Base-by-base conservation (phyloP, 2,113 vertebrate genomes). In the Garra rufa region DNA sequence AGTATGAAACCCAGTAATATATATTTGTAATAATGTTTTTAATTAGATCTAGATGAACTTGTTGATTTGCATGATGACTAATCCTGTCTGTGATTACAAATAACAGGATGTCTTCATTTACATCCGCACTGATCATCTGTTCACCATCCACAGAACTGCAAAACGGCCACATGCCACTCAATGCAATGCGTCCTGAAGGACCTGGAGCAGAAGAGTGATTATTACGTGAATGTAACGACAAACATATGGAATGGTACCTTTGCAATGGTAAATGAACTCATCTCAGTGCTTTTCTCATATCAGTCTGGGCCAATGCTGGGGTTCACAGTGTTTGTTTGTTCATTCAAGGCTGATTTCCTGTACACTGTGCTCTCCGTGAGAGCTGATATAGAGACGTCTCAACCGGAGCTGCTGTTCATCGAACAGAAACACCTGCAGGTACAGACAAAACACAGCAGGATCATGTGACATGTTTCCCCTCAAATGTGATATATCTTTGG, bases 211-310 rank as follows among this genome's bases (percentile, higher is more conserved):
- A 96, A 94, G 86, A 91, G 81, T 15, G 94, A 96, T 48, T 96
- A 96, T 81, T 92, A 90, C 21, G 88, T 97, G 13, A 96, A 95
- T 0, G 90, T 97, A 70, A 95, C 95, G 0, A 93, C 94, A 13
- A 92, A 93, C 85, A 95, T 97, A 71, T 97, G 96, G 96, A 96
- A 96, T 0, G 89, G 94, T 24, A 96, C 96, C 0, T 97, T 97
- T 83, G 93, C 92, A 44, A 86, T 91, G 34, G 96, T 97, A 90
- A 94, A 52, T n/a, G 10, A n/a, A 41, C 9, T 41, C 34, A 38
- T 38, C 30, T 38, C 15, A 69, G 19, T 41, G 34, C 4, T n/a
- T 41, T 70, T 70, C 65, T 41, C 19, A 55, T 2, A 4, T 19
- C 15, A 7, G 14, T 38, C 67, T 38, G 34, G 14, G 13, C 14